These are phyloP conservation scores for Cheilosia grossa DNA, from an alignment of 2,888 invertebrate species.

Conservation along the genomic window DNA sequence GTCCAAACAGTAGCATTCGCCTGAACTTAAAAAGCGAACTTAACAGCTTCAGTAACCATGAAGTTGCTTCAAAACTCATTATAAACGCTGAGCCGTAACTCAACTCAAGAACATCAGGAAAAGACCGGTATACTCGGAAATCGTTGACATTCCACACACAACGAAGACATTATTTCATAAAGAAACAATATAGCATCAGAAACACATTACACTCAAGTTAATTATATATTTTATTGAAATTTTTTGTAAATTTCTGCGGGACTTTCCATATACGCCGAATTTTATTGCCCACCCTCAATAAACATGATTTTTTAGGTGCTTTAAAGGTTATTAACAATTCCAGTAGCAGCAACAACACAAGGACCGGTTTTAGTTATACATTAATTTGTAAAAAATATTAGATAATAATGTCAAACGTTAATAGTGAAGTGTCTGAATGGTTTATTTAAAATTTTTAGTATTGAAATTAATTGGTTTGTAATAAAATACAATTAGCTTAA, in stretches of 20 bases:
- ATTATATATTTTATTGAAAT: conserved; percentile 24
- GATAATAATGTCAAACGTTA: neutral
- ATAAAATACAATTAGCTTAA: too few relatives aligned
- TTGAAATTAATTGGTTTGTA: too few relatives aligned
- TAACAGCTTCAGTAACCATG: neutral
- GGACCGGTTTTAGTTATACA: conserved; percentile 30
- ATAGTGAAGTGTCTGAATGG: neutral
- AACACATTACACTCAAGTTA: conserved; percentile 35
- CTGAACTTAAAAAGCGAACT: too few relatives aligned
- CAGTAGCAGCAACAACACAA: conserved; percentile 40
- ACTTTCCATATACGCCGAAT: conserved; percentile 43
- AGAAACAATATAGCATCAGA: conserved; percentile 34
- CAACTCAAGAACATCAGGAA: neutral
- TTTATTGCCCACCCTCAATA: conserved; percentile 40
- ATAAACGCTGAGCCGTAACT: neutral
- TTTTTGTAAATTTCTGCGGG: conserved; percentile 22
- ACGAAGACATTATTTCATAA: neutral
- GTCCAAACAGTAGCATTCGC: too few relatives aligned
- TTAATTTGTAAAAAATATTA: conserved; percentile 9
- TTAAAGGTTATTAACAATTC: conserved; percentile 41
- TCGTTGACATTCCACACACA: conserved; percentile 17
- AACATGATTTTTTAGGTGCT: conserved; percentile 39
- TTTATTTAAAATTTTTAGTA: neutral
- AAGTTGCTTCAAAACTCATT: neutral
- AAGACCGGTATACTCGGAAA: neutral